These are phyloP conservation scores for Vandiemenella viatica DNA, from an alignment of 2,888 invertebrate genomes.

Conservation along the genomic window DNA sequence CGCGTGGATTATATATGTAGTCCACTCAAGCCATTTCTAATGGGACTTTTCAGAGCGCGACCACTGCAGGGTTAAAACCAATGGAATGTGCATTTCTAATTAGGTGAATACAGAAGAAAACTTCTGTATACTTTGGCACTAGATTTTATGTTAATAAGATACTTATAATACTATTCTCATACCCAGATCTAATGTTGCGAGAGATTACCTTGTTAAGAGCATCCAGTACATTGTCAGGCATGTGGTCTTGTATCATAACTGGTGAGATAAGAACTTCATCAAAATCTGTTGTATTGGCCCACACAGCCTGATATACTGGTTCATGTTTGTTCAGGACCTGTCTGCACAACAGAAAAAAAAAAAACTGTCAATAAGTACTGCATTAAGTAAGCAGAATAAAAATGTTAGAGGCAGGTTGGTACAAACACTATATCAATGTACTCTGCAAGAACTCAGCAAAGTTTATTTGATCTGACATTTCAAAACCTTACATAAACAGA, in stretches of 20 bases:
- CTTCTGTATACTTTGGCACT: too few relatives aligned
- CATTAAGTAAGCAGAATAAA: not conserved
- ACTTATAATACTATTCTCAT: too few relatives aligned
- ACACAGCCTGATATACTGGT: conserved; percentile 74
- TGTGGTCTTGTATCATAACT: conserved; percentile 80
- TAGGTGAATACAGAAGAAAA: too few relatives aligned
- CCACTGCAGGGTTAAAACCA: too few relatives aligned
- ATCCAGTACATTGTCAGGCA: conserved; percentile 73
- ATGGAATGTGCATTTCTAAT: too few relatives aligned
- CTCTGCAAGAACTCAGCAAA: not conserved
- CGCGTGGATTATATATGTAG: too few relatives aligned
- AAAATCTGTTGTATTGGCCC: conserved; percentile 72
- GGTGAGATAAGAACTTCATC: conserved; percentile 79
- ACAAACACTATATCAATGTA: not conserved
- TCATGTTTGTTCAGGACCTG: conserved; percentile 52
- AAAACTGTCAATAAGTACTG: not conserved
- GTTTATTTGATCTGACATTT: not conserved
- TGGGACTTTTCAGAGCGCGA: too few relatives aligned
- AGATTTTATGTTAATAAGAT: too few relatives aligned
- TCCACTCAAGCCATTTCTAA: too few relatives aligned
- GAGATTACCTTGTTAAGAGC: conserved; percentile 74
- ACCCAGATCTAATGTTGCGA: too few relatives aligned
- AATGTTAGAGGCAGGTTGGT: too few relatives aligned
- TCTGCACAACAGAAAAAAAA: conserved; percentile 28
- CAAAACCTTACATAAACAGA: too few relatives aligned